Evolutionary conservation across 2,888 invertebrate genomes (phyloP).

Genomic region (Mythimna impura): DNA sequence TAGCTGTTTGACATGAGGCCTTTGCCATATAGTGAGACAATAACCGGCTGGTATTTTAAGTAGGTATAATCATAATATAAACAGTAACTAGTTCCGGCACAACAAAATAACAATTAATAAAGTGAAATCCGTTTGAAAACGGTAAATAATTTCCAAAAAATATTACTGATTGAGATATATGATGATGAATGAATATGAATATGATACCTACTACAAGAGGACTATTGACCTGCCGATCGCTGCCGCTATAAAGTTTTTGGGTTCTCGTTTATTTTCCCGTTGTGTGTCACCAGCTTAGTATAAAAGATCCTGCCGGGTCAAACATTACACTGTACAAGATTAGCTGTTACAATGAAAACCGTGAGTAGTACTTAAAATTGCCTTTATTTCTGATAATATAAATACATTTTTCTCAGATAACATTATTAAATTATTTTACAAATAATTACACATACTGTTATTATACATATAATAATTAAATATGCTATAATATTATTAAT

Average conservation of each 20-base stretch:
- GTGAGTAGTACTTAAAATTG: conserved; percentile 13
- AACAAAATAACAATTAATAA: not conserved
- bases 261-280: not conserved
- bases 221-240: conserved; percentile 20
- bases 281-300: conserved; percentile 17
- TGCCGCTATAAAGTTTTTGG: not conserved
- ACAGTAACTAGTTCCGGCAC: not conserved
- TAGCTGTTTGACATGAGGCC: too few species aligned
- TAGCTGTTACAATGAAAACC: conserved; percentile 40
- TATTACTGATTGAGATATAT: conserved; percentile 12
- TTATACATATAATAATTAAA: too few species aligned
- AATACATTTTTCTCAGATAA: not conserved
- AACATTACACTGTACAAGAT: conserved; percentile 5
- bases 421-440: too few species aligned
- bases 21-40: not conserved
- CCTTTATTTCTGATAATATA: not conserved
- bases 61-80: not conserved
- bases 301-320: conserved; percentile 24
- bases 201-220: not conserved
- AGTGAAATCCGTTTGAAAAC: conserved; percentile 34
- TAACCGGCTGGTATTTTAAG: not conserved
- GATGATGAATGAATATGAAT: too few species aligned
- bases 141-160: conserved; percentile 19
- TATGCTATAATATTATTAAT: too few species aligned
- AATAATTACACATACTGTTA: too few species aligned